Base-by-base conservation (phyloP, 2,888 invertebrate species). In the Myopa testacea region DNA sequence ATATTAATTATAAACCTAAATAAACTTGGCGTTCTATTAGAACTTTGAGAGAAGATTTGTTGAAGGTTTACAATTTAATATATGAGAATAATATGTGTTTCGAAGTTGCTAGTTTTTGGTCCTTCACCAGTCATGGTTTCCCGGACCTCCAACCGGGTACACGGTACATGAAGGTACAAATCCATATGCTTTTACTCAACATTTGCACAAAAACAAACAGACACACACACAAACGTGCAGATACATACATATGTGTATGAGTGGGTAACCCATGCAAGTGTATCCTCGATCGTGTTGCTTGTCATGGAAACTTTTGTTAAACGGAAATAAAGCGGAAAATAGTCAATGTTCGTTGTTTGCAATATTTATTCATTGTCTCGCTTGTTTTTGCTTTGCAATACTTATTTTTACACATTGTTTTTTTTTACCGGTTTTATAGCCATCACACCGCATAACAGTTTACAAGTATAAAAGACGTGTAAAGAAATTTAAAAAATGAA, bases 261-360 rank as follows among this genome's bases (percentile, higher is more conserved):
- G 4, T 45, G 45, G 6, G 45, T 8, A 45, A 45, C 45, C 6
- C 45, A 45, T 10, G 10, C 45, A 45, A n/a, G 16, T 14, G 50
- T 14, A 14, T 50, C 50, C 10, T 75, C 68, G 58, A 40, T 68
- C 69, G 65, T 58, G 68, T 75, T 69, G 58, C 60, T 40, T 75
- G 69, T 68, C 75, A 69, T 68, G 58, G 40, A 60, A 75, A 69
- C 75, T 75, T 75, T 75, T 69, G 60, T 69, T 69, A 75, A 75
- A 69, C 68, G 75, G 45, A 75, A 75, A 60, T 40, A 69, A 75
- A 75, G 69, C 68, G 75, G 68, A 69, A 69, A 75, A 69, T 75
- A 40, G 75, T 38, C 75, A 60, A 8, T 60, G 38, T 75, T 74
- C 19, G 7, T 50, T 34, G 74, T 45, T 67, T n/a, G 26, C 67